These are phyloP conservation scores for Folsomia candida DNA, from an alignment of 2,888 invertebrate species.

Conservation along the genomic window DNA sequence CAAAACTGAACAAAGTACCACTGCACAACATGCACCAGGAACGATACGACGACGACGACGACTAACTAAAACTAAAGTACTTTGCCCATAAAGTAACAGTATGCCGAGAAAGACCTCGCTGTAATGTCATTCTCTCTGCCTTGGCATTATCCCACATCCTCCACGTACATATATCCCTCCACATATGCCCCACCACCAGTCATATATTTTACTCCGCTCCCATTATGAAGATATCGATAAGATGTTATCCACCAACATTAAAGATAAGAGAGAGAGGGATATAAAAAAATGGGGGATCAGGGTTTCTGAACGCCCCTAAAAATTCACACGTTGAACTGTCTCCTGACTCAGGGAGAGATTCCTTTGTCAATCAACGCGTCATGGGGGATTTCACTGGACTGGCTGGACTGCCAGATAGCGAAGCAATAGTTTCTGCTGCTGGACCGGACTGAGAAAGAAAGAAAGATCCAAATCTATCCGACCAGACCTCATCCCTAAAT, in stretches of 20 bases:
- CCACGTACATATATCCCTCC: not conserved
- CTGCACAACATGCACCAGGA: not conserved
- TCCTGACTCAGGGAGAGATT: not conserved
- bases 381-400: slow-evolving; percentile 28
- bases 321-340: too few species aligned
- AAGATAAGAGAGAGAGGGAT: not conserved
- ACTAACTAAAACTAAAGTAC: slow-evolving; percentile 1
- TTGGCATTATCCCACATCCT: not conserved
- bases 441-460: not conserved
- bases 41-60: too few species aligned
- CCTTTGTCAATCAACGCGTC: slow-evolving; percentile 34
- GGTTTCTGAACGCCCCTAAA: too few species aligned
- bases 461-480: not conserved
- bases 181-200: too few species aligned
- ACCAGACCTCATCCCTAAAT: not conserved
- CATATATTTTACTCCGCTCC: too few species aligned
- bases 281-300: too few species aligned
- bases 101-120: not conserved
- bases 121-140: not conserved
- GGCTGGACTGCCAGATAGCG: not conserved
- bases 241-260: not conserved
- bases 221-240: too few species aligned
- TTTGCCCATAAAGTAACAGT: not conserved
- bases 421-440: not conserved
- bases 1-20: not conserved